Base-by-base conservation (phyloP, 2,888 invertebrate species). In the Polydrusus cervinus region DNA sequence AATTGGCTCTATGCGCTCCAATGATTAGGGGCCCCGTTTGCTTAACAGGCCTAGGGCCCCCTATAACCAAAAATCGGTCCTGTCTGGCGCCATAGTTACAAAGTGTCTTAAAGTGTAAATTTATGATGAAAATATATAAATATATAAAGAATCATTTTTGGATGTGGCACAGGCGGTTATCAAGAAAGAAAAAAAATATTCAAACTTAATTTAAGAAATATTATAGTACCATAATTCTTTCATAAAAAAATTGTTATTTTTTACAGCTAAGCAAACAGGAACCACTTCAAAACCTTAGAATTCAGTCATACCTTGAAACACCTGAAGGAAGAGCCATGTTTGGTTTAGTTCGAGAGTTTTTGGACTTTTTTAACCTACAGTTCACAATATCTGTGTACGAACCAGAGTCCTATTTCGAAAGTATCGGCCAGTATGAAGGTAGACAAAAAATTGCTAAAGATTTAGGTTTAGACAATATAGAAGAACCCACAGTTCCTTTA, bases 321-420 rank as follows among this genome's bases (percentile, higher is more conserved):
- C 85, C 89, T 55, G 90, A 92, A 85, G 93, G 93, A 82, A 88
- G 88, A 81, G 83, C 90, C 76, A 88, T 90, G 82, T 89, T 92
- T 83, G 90, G 89, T 73, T 87, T 96, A 79, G 92, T 95, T 51
- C 90, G 93, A 81, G 95, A 96, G 85, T 94, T 95, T 87, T 87
- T 96, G 78, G 94, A 95, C 85, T 94, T 90, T 87, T 95, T 94
- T 88, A 92, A 93, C 85, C 89, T 96, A 71, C 92, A 93, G 85
- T 95, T 92, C 83, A 94, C 95, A 43, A 88, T 93, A 84, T 93
- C 94, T 81, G 95, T 95, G 47, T 95, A 93, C 87, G 94, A 93
- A 86, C 91, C 95, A 38, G 95, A 95, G 88, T 91, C 93, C n/a
- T 91, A 92, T 80, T 89, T 91, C 84, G 92, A 91, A 20, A 90